Percentiles rank a stretch among this genome's conserved stretches.
These are phyloP conservation scores for Macrostomum lignano DNA, from an alignment of 1,140 invertebrate species.

Conservation along the genomic window DNA sequence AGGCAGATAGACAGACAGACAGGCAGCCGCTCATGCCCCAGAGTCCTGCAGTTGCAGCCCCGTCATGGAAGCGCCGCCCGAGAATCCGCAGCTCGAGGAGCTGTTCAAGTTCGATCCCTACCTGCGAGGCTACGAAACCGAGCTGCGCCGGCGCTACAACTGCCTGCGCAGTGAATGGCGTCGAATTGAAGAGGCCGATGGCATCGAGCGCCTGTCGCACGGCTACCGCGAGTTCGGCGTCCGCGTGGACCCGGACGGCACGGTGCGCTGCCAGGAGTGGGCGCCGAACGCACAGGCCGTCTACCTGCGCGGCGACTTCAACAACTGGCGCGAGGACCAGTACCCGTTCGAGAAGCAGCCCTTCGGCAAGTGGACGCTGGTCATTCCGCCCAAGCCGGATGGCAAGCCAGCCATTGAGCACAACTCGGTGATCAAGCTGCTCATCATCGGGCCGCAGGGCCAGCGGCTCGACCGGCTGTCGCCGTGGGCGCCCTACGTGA, in stretches of 20 bases:
- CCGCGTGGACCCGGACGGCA: constrained; percentile 53
- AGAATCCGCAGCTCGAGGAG: constrained; percentile 21
- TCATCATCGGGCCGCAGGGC: constrained; percentile 25
- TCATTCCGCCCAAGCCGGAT: constrained; percentile 56
- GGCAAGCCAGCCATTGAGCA: constrained; percentile 54
- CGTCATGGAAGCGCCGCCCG: no score
- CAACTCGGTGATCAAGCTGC: constrained; percentile 53
- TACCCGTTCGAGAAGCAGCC: constrained; percentile 54
- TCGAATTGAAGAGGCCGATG: constrained; percentile 39
- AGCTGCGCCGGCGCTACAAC: constrained; percentile 63
- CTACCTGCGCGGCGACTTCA: constrained; percentile 75
- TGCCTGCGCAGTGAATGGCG: no score
- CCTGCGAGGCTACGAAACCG: constrained; percentile 48
- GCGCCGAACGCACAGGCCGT: constrained; percentile 62
- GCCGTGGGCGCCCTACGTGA: constrained; percentile 81
- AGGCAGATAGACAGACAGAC: no score
- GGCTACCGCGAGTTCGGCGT: constrained; percentile 64
- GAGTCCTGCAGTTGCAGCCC: no score
- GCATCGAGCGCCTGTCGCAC: constrained; percentile 51
- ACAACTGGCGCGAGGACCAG: constrained; percentile 54
- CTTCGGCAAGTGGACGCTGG: constrained; percentile 76
- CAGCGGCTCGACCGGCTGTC: constrained; percentile 54
- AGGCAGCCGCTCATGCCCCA: no score
- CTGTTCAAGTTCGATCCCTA: constrained; percentile 53
- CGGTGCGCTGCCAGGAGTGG: constrained; percentile 63